A percentile compares a stretch with the other conserved stretches of the same genome.
phyloP scores from a whole-genome alignment of 1,140 invertebrate species.

The Saxidomus purpurata region DNA sequence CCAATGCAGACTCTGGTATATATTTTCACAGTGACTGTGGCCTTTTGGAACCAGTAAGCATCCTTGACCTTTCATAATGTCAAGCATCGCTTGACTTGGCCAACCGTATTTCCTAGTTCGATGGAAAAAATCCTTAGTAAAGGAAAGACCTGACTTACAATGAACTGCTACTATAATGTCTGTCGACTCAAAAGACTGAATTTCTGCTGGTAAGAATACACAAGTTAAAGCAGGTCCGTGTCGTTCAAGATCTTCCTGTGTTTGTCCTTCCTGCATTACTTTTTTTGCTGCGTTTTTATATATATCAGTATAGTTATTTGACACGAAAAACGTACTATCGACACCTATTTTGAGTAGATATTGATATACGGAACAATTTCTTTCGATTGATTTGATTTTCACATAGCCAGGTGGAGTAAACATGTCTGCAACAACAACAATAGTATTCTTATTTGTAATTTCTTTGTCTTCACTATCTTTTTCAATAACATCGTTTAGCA shows the following conservation, averaged over 20 bases:
- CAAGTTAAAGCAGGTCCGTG: constrained; percentile 7
- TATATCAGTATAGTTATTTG: constrained; percentile 1
- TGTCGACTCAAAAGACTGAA: too few species aligned
- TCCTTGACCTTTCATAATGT: background rate
- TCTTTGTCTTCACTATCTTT: background rate
- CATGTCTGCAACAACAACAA: constrained; percentile 9
- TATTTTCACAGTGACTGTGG: constrained; percentile 3
- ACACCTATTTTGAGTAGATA: too few species aligned
- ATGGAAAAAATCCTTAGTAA: constrained; percentile 13
- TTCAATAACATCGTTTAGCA: background rate
- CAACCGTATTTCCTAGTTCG: constrained; percentile 1
- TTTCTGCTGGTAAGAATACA: too few species aligned
- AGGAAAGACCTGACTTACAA: background rate
- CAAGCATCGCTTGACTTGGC: background rate
- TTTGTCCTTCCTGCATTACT: too few species aligned
- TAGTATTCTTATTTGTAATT: background rate
- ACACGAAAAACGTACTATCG: background rate
- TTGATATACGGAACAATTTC: background rate
- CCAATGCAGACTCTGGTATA: constrained; percentile 24
- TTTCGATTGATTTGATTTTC: background rate
- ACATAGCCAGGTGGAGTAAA: constrained; percentile 7
- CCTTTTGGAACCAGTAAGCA: constrained; percentile 31
- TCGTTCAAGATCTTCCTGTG: background rate
- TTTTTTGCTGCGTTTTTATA: background rate
- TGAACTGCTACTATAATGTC: constrained; percentile 18